These are phyloP conservation scores for Meteorus sp. DNA, from an alignment of 1,140 invertebrate genomes.

Conservation along the genomic window DNA sequence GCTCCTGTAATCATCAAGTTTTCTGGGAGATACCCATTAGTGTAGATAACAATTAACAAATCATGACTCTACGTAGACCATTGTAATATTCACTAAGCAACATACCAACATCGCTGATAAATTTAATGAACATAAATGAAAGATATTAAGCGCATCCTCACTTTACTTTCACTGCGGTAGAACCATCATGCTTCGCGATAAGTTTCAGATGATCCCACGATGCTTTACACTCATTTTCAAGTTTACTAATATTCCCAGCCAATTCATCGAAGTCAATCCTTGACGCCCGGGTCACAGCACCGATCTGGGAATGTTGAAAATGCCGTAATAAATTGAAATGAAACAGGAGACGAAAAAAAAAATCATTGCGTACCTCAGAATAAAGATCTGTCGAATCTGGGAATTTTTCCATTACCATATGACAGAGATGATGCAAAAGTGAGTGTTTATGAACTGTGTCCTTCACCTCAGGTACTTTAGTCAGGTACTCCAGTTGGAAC, in stretches of 20 bases:
- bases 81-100: no score
- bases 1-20: constrained; percentile 46
- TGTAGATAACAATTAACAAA: no score
- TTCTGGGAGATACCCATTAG: constrained; percentile 31
- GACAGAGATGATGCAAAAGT: constrained; percentile 94
- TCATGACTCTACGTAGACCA: no score
- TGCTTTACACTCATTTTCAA: constrained; percentile 95
- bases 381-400: constrained; percentile 94
- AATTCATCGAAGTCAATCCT: constrained; percentile 92
- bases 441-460: constrained; percentile 99
- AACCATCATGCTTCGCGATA: constrained; percentile 94
- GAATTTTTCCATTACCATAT: constrained; percentile 96
- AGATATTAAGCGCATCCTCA: constrained; percentile 46
- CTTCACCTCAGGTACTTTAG: constrained; percentile 98
- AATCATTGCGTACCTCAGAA: constrained; percentile 76
- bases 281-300: constrained; percentile 89
- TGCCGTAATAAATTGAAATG: background rate
- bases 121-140: background rate
- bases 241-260: constrained; percentile 79
- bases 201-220: constrained; percentile 97
- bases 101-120: no score
- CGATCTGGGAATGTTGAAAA: constrained; percentile 65
- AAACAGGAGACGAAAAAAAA: no score
- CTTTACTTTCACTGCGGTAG: constrained; percentile 85
- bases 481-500: constrained; percentile 96